These are phyloP conservation scores for Enteromius mattozi DNA, from an alignment of 2,797 vertebrate genomes.

Conservation along the genomic window DNA sequence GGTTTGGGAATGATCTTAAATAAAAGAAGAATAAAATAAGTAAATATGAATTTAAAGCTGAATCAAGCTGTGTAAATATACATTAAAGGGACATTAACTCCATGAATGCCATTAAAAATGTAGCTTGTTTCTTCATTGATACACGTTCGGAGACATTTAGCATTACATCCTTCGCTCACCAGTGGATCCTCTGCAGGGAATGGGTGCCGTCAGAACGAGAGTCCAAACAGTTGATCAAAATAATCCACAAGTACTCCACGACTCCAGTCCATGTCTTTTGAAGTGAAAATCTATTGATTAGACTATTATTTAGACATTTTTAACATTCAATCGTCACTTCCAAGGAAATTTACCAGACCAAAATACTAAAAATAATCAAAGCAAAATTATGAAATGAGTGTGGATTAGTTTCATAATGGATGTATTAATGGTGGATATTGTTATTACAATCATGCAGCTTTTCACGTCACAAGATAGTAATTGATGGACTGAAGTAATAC, in stretches of 20 bases:
- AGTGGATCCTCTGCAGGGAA: not conserved
- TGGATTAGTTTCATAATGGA: not conserved
- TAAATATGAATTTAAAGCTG: not conserved
- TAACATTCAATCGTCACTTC: not conserved
- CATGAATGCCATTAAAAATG: not conserved
- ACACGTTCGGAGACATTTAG: not conserved
- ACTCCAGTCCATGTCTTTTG: not conserved
- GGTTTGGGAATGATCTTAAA: constrained; percentile 64
- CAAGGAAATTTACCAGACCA: not conserved
- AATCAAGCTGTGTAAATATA: not conserved
- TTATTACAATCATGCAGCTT: not conserved
- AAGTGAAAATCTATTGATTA: not conserved
- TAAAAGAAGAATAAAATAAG: not conserved
- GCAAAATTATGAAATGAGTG: not conserved
- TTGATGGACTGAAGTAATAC: not conserved
- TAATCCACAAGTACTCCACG: not conserved
- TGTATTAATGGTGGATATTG: not conserved
- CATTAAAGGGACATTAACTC: not conserved
- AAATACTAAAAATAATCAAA: not conserved
- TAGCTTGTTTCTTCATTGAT: not conserved
- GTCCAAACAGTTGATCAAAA: not conserved
- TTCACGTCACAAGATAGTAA: not conserved
- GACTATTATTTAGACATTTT: not conserved
- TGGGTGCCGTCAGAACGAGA: not conserved
- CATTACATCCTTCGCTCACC: not conserved